phyloP scores from a whole-genome alignment of 2,888 invertebrate species.

The Ichneumon xanthorius region DNA sequence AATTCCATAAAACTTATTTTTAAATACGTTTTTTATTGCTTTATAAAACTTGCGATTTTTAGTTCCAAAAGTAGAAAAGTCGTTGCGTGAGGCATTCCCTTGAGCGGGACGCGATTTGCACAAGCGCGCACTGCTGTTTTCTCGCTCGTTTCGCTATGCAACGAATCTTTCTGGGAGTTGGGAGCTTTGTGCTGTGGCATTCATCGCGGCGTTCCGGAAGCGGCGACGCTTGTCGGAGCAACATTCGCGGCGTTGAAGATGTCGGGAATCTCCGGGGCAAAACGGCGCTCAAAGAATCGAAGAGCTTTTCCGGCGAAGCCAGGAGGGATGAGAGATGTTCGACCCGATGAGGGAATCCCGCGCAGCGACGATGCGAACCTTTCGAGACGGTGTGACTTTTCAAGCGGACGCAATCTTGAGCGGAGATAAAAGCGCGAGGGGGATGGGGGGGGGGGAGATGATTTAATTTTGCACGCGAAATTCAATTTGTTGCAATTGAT shows the following conservation, averaged over 20 bases:
- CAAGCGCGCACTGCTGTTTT: not conserved
- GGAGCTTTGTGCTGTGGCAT: not conserved
- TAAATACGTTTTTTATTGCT: too few relatives aligned
- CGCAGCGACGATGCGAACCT: not conserved
- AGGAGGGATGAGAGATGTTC: not conserved
- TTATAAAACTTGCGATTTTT: too few relatives aligned
- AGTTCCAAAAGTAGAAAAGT: too few relatives aligned
- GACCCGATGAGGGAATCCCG: not conserved
- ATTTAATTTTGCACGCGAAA: not conserved
- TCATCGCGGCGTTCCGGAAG: not conserved
- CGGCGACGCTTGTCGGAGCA: not conserved
- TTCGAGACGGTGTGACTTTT: not conserved
- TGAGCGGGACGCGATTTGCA: not conserved
- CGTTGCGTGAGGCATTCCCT: not conserved
- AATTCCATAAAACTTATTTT: too few relatives aligned
- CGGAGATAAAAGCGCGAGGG: not conserved
- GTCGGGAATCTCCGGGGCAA: not conserved
- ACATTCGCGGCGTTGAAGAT: not conserved
- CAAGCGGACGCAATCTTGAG: not conserved
- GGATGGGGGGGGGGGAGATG: not conserved
- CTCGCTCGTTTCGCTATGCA: not conserved
- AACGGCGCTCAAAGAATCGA: not conserved
- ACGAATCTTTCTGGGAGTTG: not conserved
- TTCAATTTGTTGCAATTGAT: not conserved
- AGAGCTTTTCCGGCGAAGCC: not conserved